A percentile compares a stretch with the other conserved stretches of the same genome.
Evolutionary conservation across 2,888 invertebrate species (phyloP).

Genomic region (Tromatobia lineatoria): DNA sequence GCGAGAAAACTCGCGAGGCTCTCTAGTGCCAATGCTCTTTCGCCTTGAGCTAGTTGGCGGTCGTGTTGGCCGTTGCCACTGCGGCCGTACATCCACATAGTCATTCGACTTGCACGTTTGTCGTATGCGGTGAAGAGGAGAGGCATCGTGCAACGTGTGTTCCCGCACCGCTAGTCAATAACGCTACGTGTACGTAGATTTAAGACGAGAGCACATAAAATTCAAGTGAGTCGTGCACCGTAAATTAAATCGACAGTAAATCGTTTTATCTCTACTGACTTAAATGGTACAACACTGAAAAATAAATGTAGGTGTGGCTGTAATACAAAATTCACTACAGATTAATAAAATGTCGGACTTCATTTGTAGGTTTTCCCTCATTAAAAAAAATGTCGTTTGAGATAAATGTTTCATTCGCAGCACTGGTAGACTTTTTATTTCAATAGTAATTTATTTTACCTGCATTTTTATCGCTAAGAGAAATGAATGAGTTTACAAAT

Average conservation of each 20-base stretch:
- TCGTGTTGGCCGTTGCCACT: conserved; percentile 78
- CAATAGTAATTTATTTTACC: too few relatives aligned
- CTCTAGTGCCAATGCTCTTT: conserved; percentile 78
- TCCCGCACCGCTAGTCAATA: conserved; percentile 49
- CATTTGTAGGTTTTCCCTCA: background rate
- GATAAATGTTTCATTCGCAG: background rate
- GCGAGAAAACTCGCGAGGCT: conserved; percentile 75
- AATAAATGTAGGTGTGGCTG: background rate
- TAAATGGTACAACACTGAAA: background rate
- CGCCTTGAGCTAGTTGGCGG: conserved; percentile 81
- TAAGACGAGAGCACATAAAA: background rate
- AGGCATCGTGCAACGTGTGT: conserved; percentile 28
- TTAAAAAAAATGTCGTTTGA: background rate
- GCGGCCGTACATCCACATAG: conserved; percentile 45
- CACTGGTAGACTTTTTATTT: background rate
- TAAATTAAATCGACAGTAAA: conserved; percentile 52
- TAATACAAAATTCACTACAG: background rate
- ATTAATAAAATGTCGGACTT: too few relatives aligned
- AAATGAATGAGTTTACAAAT: too few relatives aligned
- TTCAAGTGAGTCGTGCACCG: background rate
- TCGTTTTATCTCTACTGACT: conserved; percentile 47
- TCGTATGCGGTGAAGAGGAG: background rate
- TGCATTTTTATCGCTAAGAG: too few relatives aligned
- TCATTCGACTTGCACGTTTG: conserved; percentile 5
- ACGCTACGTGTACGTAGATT: background rate